Conservation (phyloP, 2,113 vertebrate species). For the Mormyrus iriodes region DNA sequence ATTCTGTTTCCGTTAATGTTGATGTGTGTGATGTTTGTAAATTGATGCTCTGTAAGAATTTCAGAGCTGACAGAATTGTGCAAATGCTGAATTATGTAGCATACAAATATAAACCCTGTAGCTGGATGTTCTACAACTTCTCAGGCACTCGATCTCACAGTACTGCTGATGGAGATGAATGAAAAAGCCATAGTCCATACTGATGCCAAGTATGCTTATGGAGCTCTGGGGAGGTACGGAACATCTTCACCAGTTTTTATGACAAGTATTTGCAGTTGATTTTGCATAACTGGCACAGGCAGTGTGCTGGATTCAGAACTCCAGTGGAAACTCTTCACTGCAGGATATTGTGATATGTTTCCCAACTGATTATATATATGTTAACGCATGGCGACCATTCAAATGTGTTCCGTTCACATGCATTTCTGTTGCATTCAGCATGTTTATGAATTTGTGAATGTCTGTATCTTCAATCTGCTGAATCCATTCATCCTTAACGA, state of each 20-base stretch:
- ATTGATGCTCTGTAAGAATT: background rate
- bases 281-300: background rate
- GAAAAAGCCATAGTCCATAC: slow-evolving; percentile 75
- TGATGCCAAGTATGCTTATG: slow-evolving; percentile 83
- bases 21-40: background rate
- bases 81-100: background rate
- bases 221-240: slow-evolving; percentile 76
- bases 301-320: background rate
- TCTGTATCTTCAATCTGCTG: background rate
- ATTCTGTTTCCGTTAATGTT: background rate
- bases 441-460: background rate
- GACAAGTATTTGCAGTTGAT: background rate
- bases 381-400: no score
- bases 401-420: no score
- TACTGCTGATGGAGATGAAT: slow-evolving; percentile 79
- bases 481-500: background rate
- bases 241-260: background rate
- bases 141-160: slow-evolving; percentile 83
- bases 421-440: background rate
- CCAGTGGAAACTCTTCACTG: background rate
- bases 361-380: no score
- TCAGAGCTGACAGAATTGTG: background rate
- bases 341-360: background rate
- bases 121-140: slow-evolving; percentile 17
- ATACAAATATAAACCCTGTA: background rate